A percentile compares a stretch with the other conserved stretches of the same genome.
phyloP scores from a whole-genome alignment of 1,140 invertebrate species.

The Pseudachorutes palmiensis region DNA sequence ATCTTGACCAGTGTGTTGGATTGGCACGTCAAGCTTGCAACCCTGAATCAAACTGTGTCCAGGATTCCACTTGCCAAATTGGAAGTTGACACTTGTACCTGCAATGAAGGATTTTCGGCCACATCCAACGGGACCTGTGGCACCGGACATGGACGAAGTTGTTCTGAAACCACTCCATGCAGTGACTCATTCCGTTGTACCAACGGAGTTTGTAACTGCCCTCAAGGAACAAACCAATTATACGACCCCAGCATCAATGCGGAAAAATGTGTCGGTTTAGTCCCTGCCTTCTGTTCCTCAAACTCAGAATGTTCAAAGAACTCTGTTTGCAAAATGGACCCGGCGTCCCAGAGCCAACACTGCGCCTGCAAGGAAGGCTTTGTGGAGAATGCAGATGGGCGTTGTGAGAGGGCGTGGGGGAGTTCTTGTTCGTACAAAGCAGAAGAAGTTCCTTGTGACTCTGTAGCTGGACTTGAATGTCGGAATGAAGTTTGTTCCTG shows the following conservation, averaged over 20 bases:
- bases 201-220: neutral
- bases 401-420: neutral
- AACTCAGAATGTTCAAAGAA: neutral
- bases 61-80: neutral
- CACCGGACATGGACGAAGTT: neutral
- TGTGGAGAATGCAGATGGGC: neutral
- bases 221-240: neutral
- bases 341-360: neutral
- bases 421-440: neutral
- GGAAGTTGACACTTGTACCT: neutral
- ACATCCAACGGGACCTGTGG: neutral
- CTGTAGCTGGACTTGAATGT: neutral
- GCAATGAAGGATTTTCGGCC: neutral
- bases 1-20: neutral
- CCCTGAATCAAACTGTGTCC: neutral
- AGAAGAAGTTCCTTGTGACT: neutral
- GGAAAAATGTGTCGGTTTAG: neutral
- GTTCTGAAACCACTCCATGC: neutral
- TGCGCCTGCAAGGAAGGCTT: neutral
- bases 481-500: neutral
- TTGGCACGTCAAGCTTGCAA: neutral
- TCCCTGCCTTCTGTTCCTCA: neutral
- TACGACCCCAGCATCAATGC: neutral
- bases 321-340: neutral
- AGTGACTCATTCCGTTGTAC: neutral